Base-by-base conservation (phyloP, 2,797 vertebrate genomes). In the Acanthurus leucopareius region DNA sequence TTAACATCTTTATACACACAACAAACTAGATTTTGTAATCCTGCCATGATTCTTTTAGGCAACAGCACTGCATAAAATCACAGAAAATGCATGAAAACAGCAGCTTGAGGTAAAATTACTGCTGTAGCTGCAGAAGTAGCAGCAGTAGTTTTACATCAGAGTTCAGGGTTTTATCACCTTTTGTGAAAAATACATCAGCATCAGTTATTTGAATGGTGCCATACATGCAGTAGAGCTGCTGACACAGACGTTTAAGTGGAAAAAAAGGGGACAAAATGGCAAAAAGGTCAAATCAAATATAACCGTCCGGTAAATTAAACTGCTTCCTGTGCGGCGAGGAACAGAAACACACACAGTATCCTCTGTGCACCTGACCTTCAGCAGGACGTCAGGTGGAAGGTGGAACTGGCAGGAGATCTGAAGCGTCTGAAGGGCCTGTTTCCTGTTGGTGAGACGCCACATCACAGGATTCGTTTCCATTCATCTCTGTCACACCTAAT, bases 381-480 rank as follows among this genome's bases (percentile, higher is more conserved):
- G 80, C 63, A 77, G 80, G 63, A 89, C 73, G 69, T 85, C 83
- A 86, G 79, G 63, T 73, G 68, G 73, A 38, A 71, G 75, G 67
- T 63, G 47, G 70, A 76, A 51, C 73, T 77, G 75, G 64, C 40
- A 11, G 28, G 17, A 60, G 71, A 77, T 71, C 79, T 84, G 25
- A 86, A 47, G 51, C 49, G 17, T 51, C 61, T 64, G 60, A 85
- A 56, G 59, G 59, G 60, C 28, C 38, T 0, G 45, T 28, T 84
- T 84, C 68, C 60, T 78, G 75, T 68, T 35, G 13, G 48, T 22
- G 52, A 72, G 52, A 73, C 67, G 17, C 56, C 68, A 78, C 77
- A 81, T 79, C 78, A 84, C 28, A 83, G 73, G 77, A 57, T 54
- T 60, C 1, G 7, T 81, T 53, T 58, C 47, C 73, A 75, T 77